phyloP scores from a whole-genome alignment of 2,797 vertebrate species.

The Anguilla anguilla region DNA sequence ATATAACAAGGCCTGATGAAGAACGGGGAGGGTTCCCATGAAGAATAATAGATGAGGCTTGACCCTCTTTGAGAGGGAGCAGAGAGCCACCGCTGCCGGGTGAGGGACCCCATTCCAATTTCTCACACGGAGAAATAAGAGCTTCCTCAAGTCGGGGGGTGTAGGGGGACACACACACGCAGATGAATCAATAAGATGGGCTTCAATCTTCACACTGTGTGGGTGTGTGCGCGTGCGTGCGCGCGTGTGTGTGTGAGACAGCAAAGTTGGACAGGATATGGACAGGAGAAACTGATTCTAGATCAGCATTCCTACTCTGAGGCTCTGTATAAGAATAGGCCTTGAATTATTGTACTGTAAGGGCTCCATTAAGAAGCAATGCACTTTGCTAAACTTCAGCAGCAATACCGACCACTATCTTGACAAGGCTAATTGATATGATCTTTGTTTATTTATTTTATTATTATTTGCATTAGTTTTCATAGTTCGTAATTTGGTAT shows the following conservation, averaged over 20 bases:
- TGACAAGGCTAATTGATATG: not conserved
- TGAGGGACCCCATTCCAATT: constrained; percentile 53
- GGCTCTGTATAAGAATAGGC: not conserved
- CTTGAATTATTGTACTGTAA: not conserved
- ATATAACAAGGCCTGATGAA: constrained; percentile 57
- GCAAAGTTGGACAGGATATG: no score
- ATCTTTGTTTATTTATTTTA: not conserved
- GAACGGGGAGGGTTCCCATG: constrained; percentile 51
- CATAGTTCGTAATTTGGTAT: not conserved
- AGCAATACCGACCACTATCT: not conserved
- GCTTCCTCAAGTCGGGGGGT: constrained; percentile 33
- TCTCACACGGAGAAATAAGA: constrained; percentile 55
- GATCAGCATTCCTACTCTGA: no score
- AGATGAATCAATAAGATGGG: constrained; percentile 34
- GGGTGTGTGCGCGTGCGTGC: not conserved
- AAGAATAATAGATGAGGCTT: constrained; percentile 69
- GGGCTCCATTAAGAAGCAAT: not conserved
- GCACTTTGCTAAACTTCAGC: not conserved
- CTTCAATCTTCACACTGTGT: not conserved
- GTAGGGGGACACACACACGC: not conserved
- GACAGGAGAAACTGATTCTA: no score
- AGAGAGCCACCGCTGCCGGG: constrained; percentile 51
- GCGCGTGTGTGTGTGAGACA: not conserved
- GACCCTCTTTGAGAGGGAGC: constrained; percentile 60
- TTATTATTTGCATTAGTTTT: not conserved